Percentiles rank a stretch among this genome's conserved stretches.
Conservation (phyloP, 2,113 vertebrate genomes). For the Isichthys henryi region DNA sequence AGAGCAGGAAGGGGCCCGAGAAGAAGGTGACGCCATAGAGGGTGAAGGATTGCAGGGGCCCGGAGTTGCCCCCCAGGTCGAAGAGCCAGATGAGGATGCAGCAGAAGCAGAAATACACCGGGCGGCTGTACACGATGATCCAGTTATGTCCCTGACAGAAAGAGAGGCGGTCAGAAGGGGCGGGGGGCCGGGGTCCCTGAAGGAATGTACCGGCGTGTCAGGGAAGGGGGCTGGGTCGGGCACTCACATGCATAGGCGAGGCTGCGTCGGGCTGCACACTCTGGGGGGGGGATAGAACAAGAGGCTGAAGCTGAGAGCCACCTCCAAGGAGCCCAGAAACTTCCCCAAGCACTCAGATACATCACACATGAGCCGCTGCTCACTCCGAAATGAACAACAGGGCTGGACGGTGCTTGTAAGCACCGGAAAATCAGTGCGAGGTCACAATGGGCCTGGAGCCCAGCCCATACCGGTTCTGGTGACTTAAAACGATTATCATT, state of each 20-base stretch:
- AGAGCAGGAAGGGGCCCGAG: slow-evolving; percentile 60
- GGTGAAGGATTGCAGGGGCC: slow-evolving; percentile 50
- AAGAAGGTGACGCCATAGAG: slow-evolving; percentile 64
- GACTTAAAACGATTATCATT: background rate
- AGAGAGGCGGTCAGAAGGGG: background rate
- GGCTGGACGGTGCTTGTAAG: background rate
- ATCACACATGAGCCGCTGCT: background rate
- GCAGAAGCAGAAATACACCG: slow-evolving; percentile 66
- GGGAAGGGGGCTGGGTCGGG: background rate
- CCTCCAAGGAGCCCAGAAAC: background rate
- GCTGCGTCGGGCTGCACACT: slow-evolving; percentile 85
- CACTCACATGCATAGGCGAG: slow-evolving; percentile 85
- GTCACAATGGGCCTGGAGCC: background rate
- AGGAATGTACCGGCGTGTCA: background rate
- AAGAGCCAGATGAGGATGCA: slow-evolving; percentile 62
- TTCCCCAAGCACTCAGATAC: background rate
- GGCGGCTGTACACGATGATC: slow-evolving; percentile 70
- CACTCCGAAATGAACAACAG: background rate
- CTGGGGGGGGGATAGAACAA: slow-evolving; percentile 41
- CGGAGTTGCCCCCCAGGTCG: slow-evolving; percentile 58
- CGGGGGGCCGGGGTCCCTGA: background rate
- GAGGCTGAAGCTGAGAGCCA: background rate
- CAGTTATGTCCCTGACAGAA: slow-evolving; percentile 63
- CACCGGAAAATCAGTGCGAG: background rate
- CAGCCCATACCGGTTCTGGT: background rate